Evolutionary conservation across 35 echinoderm and acorn worm genomes (phyloP), one percentile per base, ranked within the genome.

Genomic region (Diadema setosum): DNA sequence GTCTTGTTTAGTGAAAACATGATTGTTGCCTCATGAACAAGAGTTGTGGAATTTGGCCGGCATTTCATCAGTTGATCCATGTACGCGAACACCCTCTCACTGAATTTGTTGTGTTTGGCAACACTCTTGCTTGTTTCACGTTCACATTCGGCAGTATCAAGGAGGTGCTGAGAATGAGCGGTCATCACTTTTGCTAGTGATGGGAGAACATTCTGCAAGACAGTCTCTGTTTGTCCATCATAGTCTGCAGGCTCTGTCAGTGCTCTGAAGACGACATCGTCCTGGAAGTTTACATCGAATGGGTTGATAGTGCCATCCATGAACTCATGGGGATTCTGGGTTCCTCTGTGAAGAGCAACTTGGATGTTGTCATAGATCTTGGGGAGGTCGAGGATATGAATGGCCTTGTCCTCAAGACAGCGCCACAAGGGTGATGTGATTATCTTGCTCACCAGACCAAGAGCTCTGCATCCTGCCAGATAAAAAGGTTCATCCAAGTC

Each of bases 391-490:
- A 63, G 5, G 9, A 84, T 84, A 33, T 63, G 46, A 5, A 84
- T 15, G 30, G 42, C 52, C 48, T 32, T 29, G 82, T 84, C 52
- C 29, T 84, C 82, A 3, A 84, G 17, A 11, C 12, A 46, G 12
- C 5, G 2, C 82, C 82, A 84, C 14, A 84, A 25, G 48, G 82
- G 82, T 16, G 82, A 12, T 55, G 40, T 88, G 18, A 88, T 88
- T 39, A n/a, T 14, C 42, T 88, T 88, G 65, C 45, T 78, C 24
- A 88, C 33, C 5, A 88, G 44, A n/a, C 86, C 86, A 40, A 88
- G 45, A 9, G 55, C 86, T 33, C 80, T 88, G 43, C 86, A 88
- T 6, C 86, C 86, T 78, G 86, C 86, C 37, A 88, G 58, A 58
- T 52, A 88, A 18, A 88, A 81, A 9, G 67, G 42, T 58, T 49